Conservation (phyloP, 2,113 vertebrate genomes). For the Rhadina sibilatrix region DNA sequence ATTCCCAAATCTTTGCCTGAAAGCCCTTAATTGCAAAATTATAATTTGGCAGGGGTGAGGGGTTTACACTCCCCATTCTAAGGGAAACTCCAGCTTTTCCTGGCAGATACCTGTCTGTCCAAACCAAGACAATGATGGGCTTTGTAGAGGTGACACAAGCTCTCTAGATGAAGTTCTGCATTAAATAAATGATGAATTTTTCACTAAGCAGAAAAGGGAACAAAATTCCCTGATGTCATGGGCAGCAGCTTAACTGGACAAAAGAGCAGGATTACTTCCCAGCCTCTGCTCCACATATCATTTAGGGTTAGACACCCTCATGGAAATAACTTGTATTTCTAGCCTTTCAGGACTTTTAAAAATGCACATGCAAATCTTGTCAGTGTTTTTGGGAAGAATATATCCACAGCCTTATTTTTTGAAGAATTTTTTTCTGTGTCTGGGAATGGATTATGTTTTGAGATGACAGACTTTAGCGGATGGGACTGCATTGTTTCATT, state of each 20-base stretch:
- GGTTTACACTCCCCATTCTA: too few relatives aligned
- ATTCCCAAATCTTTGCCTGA: too few relatives aligned
- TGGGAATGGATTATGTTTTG: background rate
- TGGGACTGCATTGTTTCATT: background rate
- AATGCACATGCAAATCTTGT: background rate
- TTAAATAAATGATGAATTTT: background rate
- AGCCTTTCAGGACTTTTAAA: background rate
- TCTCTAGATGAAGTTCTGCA: background rate
- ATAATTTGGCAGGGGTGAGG: too few relatives aligned
- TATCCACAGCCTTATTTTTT: background rate
- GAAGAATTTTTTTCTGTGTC: background rate
- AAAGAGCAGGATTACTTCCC: background rate
- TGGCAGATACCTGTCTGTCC: too few relatives aligned
- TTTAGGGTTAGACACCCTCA: background rate
- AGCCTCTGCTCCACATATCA: background rate
- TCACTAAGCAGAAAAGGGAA: background rate
- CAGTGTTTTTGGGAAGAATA: background rate
- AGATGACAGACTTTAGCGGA: background rate
- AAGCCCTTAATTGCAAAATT: too few relatives aligned
- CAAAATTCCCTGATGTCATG: background rate
- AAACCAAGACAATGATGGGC: too few relatives aligned
- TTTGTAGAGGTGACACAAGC: background rate
- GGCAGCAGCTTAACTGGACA: background rate
- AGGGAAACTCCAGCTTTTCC: too few relatives aligned
- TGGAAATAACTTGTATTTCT: background rate